Conservation (phyloP, 2,113 vertebrate species). For the Bombycilla garrulus region DNA sequence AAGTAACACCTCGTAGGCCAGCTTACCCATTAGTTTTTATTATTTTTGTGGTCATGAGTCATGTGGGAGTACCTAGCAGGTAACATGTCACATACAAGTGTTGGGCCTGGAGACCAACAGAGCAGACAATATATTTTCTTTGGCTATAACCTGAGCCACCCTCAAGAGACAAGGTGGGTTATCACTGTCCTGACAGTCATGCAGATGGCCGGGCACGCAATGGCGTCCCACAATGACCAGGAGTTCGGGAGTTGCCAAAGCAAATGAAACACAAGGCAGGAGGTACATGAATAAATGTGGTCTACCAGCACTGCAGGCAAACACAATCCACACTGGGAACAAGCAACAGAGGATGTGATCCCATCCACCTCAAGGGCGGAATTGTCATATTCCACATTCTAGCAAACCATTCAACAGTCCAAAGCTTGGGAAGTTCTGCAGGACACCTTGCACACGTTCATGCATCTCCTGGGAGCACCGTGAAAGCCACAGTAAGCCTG, state of each 20-base stretch:
- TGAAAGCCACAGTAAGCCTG: background rate
- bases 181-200: background rate
- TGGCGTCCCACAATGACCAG: background rate
- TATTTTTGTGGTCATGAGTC: background rate
- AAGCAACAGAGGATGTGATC: background rate
- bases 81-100: background rate
- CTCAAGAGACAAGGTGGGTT: background rate
- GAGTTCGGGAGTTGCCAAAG: background rate
- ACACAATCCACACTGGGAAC: background rate
- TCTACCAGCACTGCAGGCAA: background rate
- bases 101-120: background rate
- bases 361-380: background rate
- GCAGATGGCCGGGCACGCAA: rapidly evolving
- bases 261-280: background rate
- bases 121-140: background rate
- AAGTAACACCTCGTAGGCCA: background rate
- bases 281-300: background rate
- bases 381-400: background rate
- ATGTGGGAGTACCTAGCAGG: background rate
- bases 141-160: background rate
- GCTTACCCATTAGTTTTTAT: background rate
- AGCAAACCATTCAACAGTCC: background rate
- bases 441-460: background rate
- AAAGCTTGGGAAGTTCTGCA: background rate
- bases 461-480: background rate